Base-by-base conservation (phyloP, 2,888 invertebrate species). In the Epistrophella euchroma region DNA sequence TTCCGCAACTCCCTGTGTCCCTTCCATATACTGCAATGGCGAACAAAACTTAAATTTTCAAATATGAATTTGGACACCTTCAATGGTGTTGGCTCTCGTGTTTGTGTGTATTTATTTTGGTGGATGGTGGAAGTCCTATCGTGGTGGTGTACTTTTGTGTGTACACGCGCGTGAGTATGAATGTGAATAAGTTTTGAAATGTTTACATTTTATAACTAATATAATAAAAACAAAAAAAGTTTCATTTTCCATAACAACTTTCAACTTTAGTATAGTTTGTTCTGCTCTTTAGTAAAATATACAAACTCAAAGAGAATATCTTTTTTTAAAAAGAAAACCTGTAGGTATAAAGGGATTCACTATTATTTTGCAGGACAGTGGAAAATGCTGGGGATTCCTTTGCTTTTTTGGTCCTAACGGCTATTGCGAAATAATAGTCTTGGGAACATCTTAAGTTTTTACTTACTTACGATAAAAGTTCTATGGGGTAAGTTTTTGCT, bases 1-100 rank as follows among this genome's bases (percentile, higher is more conserved):
- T 75, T 70, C 50, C 58, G 19, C 66, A 76, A 66, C 47, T 66
- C 45, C 11, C 71, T 62, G 13, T 22, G 15, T 32, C 60, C 15
- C 32, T 35, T n/a, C n/a, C n/a, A n/a, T n/a, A n/a, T n/a, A 74
- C 78, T 78, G 73, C 73, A 73, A 32, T 70, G 40, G 55, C 55
- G 56, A 66, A 73, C 37, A 66, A 66, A 75, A 64, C 75, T 84
- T 79, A 66, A 79, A 75, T 72, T 70, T 55, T 58, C 66, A 52
- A 84, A 80, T 40, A 60, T 79, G 75, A 84, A 84, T 75, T 75
- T 66, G 58, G 79, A 55, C 71, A 58, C 56, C 60, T 15, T 78
- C 47, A 78, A 75, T 71, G 60, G 56, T 17, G 25, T 25, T 75
- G 50, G 60, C 9, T 22, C 13, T 17, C 40, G 22, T 22, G 15